These are phyloP conservation scores for Macrophya alboannulata DNA, from an alignment of 2,888 invertebrate genomes.

Conservation along the genomic window DNA sequence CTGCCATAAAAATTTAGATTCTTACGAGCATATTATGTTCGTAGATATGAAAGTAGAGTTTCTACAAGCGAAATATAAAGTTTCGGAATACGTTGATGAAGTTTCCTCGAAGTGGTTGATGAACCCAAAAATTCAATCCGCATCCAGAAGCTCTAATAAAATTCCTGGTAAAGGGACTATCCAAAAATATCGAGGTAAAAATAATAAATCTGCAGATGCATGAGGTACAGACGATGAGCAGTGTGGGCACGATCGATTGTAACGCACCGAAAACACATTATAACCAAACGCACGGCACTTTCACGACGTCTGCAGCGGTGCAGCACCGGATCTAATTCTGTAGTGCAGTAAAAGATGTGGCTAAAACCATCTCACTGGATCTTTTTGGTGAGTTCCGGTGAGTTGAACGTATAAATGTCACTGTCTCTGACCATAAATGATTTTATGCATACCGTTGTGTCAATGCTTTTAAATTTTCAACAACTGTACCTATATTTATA, in stretches of 20 bases:
- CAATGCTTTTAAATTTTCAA: not conserved
- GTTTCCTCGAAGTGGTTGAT: not conserved
- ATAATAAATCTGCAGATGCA: not conserved
- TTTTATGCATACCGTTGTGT: not conserved
- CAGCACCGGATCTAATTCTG: not conserved
- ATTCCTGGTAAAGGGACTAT: not conserved
- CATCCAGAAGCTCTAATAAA: not conserved
- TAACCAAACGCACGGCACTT: not conserved
- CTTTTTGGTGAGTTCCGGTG: not conserved
- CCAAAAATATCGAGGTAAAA: not conserved
- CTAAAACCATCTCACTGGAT: not conserved
- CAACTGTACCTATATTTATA: not conserved
- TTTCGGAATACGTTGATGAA: not conserved
- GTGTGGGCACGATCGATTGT: not conserved
- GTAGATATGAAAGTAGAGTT: not conserved
- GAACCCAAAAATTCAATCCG: not conserved
- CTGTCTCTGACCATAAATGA: slow-evolving; percentile 9
- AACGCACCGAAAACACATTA: not conserved
- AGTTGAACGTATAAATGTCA: slow-evolving; percentile 16
- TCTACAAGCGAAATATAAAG: not conserved
- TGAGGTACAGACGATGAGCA: not conserved
- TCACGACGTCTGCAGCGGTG: not conserved
- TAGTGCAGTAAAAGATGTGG: not conserved
- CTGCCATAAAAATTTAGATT: not conserved
- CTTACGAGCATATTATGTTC: not conserved